Conservation (phyloP, 2,888 invertebrate species). For the Volucella zonaria region DNA sequence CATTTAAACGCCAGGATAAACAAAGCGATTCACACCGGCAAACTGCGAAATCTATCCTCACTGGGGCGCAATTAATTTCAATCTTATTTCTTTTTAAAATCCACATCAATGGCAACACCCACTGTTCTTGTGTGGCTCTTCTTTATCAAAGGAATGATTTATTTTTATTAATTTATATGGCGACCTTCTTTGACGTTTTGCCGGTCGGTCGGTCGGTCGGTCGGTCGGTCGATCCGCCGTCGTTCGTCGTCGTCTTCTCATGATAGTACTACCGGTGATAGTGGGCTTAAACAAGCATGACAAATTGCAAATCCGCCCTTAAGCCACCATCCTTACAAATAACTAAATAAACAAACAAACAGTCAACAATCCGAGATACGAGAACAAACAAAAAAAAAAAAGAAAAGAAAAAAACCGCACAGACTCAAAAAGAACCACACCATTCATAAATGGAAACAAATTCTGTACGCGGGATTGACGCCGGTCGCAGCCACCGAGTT, state of each 20-base stretch:
- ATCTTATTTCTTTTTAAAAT: constrained; percentile 73
- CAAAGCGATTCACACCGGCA: constrained; percentile 73
- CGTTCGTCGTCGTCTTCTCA: constrained; percentile 25
- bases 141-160: constrained; percentile 71
- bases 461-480: constrained; percentile 50
- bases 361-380: constrained; percentile 55
- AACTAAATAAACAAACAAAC: constrained; percentile 49
- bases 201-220: no score
- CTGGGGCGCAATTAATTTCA: constrained; percentile 69
- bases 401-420: constrained; percentile 5
- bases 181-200: constrained; percentile 26
- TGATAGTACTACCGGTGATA: constrained; percentile 23
- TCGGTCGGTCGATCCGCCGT: neutral
- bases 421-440: constrained; percentile 32
- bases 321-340: constrained; percentile 51
- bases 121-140: constrained; percentile 71
- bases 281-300: constrained; percentile 71
- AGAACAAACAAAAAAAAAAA: constrained; percentile 65
- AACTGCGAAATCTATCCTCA: constrained; percentile 70
- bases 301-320: constrained; percentile 74
- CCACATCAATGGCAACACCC: constrained; percentile 74
- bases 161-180: constrained; percentile 73
- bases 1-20: constrained; percentile 73
- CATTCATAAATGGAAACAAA: constrained; percentile 67
- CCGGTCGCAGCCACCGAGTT: constrained; percentile 35